Evolutionary conservation across 2,888 invertebrate species (phyloP).

Genomic region (Drosophila demipolita): DNA sequence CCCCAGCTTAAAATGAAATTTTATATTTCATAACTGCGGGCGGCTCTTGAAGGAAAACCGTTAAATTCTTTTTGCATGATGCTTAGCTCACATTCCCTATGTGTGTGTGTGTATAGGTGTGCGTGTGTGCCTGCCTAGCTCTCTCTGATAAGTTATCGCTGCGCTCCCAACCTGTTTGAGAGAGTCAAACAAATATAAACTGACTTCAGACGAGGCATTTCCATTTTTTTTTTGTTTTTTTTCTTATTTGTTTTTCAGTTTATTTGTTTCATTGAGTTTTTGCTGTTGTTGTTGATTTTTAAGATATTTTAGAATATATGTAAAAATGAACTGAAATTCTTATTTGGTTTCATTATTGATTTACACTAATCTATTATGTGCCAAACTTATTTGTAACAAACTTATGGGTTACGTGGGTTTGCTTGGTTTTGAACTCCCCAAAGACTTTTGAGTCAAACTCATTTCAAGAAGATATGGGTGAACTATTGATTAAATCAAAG

Average conservation of each 20-base stretch:
- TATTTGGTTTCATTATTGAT: conserved; percentile 20
- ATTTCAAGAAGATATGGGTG: not conserved
- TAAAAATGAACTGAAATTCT: conserved; percentile 12
- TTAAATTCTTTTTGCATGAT: conserved; percentile 54
- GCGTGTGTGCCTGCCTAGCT: conserved; percentile 19
- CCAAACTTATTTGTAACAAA: conserved; percentile 3
- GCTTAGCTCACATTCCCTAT: conserved; percentile 14
- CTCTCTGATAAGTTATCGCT: conserved; percentile 48
- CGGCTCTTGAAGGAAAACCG: conserved; percentile 48
- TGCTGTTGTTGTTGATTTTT: conserved; percentile 15
- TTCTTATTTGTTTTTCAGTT: not conserved
- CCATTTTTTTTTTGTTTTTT: not conserved
- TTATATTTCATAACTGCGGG: conserved; percentile 59
- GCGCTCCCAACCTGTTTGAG: conserved; percentile 29
- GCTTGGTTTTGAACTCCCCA: not conserved
- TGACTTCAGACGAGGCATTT: conserved; percentile 61
- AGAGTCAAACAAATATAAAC: conserved; percentile 49
- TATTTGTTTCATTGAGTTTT: conserved; percentile 6
- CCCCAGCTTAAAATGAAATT: conserved; percentile 1
- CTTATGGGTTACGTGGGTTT: not conserved
- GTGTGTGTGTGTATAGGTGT: conserved; percentile 11
- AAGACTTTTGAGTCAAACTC: not conserved
- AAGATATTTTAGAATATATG: conserved; percentile 1
- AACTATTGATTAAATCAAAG: conserved; percentile 1
- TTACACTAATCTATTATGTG: conserved; percentile 17